Percentiles rank a stretch among this genome's conserved stretches.
These are phyloP conservation scores for Blera fallax DNA, from an alignment of 2,888 invertebrate genomes.

Conservation along the genomic window DNA sequence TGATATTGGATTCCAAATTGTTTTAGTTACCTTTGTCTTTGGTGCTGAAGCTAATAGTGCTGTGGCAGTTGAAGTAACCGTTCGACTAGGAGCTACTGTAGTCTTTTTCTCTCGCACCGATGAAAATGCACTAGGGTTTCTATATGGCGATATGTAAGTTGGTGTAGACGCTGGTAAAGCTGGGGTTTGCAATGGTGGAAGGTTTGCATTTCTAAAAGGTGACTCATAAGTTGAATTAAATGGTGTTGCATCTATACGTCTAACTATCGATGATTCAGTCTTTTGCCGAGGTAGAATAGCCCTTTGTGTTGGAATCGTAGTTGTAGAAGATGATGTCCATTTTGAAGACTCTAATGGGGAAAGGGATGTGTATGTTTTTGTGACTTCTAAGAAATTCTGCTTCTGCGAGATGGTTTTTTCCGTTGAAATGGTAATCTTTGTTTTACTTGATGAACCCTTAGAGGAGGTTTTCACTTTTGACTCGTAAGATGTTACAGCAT, in stretches of 20 bases:
- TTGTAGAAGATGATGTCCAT: not conserved
- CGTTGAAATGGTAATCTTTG: conserved; percentile 24
- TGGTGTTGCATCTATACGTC: conserved; percentile 27
- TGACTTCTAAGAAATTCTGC: conserved; percentile 4
- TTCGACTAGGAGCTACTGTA: not conserved
- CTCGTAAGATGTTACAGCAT: conserved; percentile 25
- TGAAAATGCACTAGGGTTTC: conserved; percentile 13
- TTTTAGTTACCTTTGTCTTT: not conserved
- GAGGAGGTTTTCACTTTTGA: conserved; percentile 44
- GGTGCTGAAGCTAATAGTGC: not conserved
- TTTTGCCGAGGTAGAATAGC: conserved; percentile 16
- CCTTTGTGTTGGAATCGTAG: not conserved
- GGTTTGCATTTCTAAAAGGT: conserved; percentile 39
- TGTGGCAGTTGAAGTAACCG: not conserved
- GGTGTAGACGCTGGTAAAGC: not conserved
- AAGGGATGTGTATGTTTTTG: not conserved
- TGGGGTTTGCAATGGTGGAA: not conserved
- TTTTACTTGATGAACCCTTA: conserved; percentile 45
- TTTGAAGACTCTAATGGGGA: conserved; percentile 19
- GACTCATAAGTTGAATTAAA: conserved; percentile 50
- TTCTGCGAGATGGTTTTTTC: conserved; percentile 6
- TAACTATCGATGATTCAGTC: conserved; percentile 35
- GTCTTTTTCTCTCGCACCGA: conserved; percentile 33
- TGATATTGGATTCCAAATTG: conserved; percentile 43
- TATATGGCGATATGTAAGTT: conserved; percentile 53